Evolutionary conservation across 2,113 vertebrate species (phyloP), one percentile per base, ranked within the genome.

Genomic region (Seriola quinqueradiata): DNA sequence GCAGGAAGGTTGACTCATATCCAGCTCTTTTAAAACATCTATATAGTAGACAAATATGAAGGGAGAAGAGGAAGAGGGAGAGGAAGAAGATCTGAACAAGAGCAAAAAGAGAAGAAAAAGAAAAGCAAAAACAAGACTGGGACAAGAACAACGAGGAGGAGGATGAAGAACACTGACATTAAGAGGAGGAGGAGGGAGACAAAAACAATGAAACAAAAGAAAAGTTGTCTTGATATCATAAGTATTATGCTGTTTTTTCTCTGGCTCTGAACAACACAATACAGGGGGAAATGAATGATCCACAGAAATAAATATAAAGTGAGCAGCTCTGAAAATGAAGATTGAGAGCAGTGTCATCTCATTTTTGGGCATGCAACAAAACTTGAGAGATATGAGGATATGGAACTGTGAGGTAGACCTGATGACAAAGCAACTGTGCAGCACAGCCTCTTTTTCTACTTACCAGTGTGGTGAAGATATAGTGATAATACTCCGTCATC

Each of bases 401-500:
- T 64, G 52, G 48, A 73, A 50, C 32, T 79, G 14, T 66, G 81
- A 75, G 68, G 48, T 19, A 3, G 14, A 75, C 46, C 57, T 67
- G 74, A 88, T 77, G 84, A 89, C 57, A 85, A 71, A 80, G 60
- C 1, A 48, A 54, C 50, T 59, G 54, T 61, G 76, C 77, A 59
- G 79, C 44, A 40, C 12, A 61, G 66, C 2, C 54, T 67, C 50
- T 8, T 61, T 75, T 70, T 89, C 70, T 81, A 90, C 98, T 98
- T 97, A 99, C 98, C 97, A 99, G 92, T 82, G 98, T 99, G 73
- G 98, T 99, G 95, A 99, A 99, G 93, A 99, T 99, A 81, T 99
- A 99, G 94, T 99, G 98, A 92, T 99, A 99, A 87, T 99, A 99
- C 94, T 99, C 98, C 73, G 98, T 99, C 98, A 99, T 99, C 98